Base-by-base conservation (phyloP, 2,888 invertebrate genomes). In the Cybosia mesomella region DNA sequence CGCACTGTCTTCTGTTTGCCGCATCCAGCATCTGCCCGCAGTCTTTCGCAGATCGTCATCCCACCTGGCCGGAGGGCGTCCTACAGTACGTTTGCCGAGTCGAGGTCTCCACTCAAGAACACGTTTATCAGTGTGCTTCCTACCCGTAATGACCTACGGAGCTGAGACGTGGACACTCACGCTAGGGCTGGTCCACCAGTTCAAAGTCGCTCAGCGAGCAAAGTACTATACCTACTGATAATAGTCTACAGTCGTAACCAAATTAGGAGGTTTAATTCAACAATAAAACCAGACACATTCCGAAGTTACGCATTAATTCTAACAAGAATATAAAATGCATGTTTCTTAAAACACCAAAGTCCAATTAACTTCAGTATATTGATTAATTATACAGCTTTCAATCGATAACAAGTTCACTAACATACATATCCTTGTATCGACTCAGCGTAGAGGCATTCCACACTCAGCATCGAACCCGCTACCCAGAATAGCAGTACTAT, bases 401-500 rank as follows among this genome's bases (percentile, higher is more conserved):
- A 54, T 62, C 34, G 53, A 21, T 8, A 62, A 34, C 63, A 54
- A 64, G 53, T 15, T 57, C 24, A 22, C 34, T 57, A 36, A 64
- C 58, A 61, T 65, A 68, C 68, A 71, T 66, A 72, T 64, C 28
- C 70, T 21, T 72, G 73, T 73, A 61, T 72, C 68, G 79, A 62
- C 39, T 69, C 82, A 70, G 39, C 32, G 70, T 61, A 32, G 13
- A 72, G 71, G 82, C 82, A 82, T 82, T 83, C 80, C 73, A 39
- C 54, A 61, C 61, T 68, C 71, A 80, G 82, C 80, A 72, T 82
- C 77, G 80, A 83, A 80, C 79, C 79, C 76, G 74, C 76, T 75
- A 75, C 81, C 76, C 73, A 81, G 80, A 86, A 86, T 87, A 88
- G 86, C 77, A 60, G 11, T 68, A 63, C 68, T 74, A 80, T 78